These are phyloP conservation scores for Periphyllus acericola DNA, from an alignment of 2,888 invertebrate species.

Conservation along the genomic window DNA sequence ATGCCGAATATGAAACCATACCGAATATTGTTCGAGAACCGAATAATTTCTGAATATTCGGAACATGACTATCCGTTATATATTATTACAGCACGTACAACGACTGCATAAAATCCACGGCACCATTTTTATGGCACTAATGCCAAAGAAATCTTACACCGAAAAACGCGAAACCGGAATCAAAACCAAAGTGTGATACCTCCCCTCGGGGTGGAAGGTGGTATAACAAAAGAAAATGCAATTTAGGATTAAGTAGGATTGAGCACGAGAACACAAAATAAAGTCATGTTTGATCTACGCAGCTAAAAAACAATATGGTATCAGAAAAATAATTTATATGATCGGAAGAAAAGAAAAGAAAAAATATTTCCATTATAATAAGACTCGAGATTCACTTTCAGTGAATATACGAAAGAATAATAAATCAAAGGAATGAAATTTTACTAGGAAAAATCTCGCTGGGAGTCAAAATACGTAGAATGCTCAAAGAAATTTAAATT, in stretches of 20 bases:
- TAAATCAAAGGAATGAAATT: not conserved
- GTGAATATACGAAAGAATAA: not conserved
- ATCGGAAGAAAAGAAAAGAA: not conserved
- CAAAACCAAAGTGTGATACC: slow-evolving; percentile 37
- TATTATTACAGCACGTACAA: too few relatives aligned
- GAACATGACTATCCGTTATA: too few relatives aligned
- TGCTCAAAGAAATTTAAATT: not conserved
- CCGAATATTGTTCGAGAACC: too few relatives aligned
- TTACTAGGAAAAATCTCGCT: not conserved
- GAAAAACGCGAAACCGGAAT: slow-evolving; percentile 61
- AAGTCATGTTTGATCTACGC: slow-evolving; percentile 17
- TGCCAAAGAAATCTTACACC: not conserved
- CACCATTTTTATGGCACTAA: not conserved
- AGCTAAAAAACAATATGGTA: slow-evolving; percentile 38
- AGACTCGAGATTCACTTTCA: too few relatives aligned
- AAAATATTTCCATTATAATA: not conserved
- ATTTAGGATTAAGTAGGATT: slow-evolving; percentile 28
- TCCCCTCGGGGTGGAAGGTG: not conserved
- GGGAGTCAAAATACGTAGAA: not conserved
- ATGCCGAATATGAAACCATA: too few relatives aligned
- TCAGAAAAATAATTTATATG: not conserved
- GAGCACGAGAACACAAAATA: not conserved
- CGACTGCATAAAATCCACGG: too few relatives aligned
- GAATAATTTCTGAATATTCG: too few relatives aligned
- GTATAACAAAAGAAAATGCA: slow-evolving; percentile 41